These are phyloP conservation scores for Eulimnadia texana DNA, from an alignment of 1,140 invertebrate genomes.

Conservation along the genomic window DNA sequence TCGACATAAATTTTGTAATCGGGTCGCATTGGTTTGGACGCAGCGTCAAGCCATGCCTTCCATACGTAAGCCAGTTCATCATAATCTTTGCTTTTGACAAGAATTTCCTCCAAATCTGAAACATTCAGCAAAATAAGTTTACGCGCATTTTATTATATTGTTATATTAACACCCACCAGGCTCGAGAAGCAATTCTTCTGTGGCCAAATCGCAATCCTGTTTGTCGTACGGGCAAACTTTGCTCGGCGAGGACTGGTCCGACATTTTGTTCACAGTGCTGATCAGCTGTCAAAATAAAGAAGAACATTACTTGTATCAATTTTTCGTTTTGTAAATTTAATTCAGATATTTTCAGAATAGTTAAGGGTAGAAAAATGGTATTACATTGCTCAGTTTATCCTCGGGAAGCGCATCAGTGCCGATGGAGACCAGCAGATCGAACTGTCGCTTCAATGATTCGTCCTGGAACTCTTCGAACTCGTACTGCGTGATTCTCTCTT, in stretches of 20 bases:
- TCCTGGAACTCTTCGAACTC: conserved; percentile 49
- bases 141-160: not conserved
- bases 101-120: conserved; percentile 29
- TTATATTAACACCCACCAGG: conserved; percentile 38
- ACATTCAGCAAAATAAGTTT: conserved; percentile 7
- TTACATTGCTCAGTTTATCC: conserved; percentile 44
- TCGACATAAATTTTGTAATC: conserved; percentile 28
- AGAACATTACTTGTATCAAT: not conserved
- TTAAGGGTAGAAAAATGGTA: not conserved
- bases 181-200: conserved; percentile 47
- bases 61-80: conserved; percentile 47
- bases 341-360: not conserved
- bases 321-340: not conserved
- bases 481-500: conserved; percentile 45
- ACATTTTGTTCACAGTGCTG: conserved; percentile 36
- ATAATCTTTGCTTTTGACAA: conserved; percentile 61
- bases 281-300: conserved; percentile 23
- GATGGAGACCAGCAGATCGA: conserved; percentile 58
- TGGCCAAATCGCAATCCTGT: conserved; percentile 39
- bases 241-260: conserved; percentile 27
- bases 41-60: conserved; percentile 30
- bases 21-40: conserved; percentile 24
- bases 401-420: conserved; percentile 68
- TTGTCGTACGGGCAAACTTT: conserved; percentile 38
- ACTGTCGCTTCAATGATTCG: conserved; percentile 50